These are phyloP conservation scores for Incurvaria masculella DNA, from an alignment of 2,888 invertebrate genomes.

Conservation along the genomic window DNA sequence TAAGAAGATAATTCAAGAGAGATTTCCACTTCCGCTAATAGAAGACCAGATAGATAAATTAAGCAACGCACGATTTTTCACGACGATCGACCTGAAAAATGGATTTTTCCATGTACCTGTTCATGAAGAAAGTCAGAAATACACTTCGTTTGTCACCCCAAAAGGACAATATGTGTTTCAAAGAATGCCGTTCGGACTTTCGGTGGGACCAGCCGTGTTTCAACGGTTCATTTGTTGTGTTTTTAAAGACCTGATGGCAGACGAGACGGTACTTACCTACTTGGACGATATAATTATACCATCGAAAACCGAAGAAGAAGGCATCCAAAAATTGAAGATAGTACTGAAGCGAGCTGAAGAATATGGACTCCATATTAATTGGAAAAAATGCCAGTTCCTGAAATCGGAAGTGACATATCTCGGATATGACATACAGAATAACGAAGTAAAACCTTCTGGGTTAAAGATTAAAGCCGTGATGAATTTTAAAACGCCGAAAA, in stretches of 20 bases:
- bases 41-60: slow-evolving; percentile 31
- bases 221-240: slow-evolving; percentile 22
- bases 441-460: not conserved
- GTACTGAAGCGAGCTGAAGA: slow-evolving; percentile 18
- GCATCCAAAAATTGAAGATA: slow-evolving; percentile 17
- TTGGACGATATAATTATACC: slow-evolving; percentile 21
- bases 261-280: slow-evolving; percentile 12
- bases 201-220: slow-evolving; percentile 26
- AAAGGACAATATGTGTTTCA: slow-evolving; percentile 29
- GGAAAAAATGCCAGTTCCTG: slow-evolving; percentile 27
- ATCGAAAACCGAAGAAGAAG: slow-evolving; percentile 14
- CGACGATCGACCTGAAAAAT: slow-evolving; percentile 22
- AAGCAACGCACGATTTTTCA: slow-evolving; percentile 15
- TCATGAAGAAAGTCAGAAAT: slow-evolving; percentile 20
- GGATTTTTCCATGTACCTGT: slow-evolving; percentile 27
- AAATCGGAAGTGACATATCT: slow-evolving; percentile 18
- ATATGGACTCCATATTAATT: slow-evolving; percentile 22
- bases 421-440: slow-evolving; percentile 11
- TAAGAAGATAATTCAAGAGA: slow-evolving; percentile 23
- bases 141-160: slow-evolving; percentile 28
- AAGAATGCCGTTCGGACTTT: slow-evolving; percentile 30
- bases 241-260: slow-evolving; percentile 18
- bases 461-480: not conserved
- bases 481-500: not conserved
- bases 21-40: slow-evolving; percentile 27